Conservation (phyloP, 2,113 vertebrate species). For the Axis porcinus region DNA sequence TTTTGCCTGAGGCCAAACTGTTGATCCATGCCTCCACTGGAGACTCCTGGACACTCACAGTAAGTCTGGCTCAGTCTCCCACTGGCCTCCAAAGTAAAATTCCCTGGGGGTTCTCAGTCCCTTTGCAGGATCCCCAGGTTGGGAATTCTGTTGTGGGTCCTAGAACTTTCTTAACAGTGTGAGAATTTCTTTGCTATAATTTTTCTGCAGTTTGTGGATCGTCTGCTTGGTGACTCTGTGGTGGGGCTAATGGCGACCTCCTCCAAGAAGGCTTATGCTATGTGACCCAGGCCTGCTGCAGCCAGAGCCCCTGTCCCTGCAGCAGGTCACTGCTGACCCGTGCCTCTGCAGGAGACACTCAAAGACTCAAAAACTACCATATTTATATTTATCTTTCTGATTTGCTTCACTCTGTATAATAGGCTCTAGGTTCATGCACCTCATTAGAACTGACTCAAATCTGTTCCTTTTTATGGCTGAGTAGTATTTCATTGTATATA, state of each 20-base stretch:
- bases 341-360: neutral
- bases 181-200: neutral
- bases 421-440: neutral
- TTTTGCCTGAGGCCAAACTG: neutral
- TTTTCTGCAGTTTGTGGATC: neutral
- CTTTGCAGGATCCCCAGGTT: neutral
- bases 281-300: neutral
- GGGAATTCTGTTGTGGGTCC: neutral
- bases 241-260: neutral
- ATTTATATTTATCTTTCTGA: neutral
- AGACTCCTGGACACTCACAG: neutral
- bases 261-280: neutral
- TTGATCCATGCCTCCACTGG: neutral
- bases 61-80: neutral
- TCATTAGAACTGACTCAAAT: neutral
- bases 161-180: neutral
- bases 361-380: neutral
- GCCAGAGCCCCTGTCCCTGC: neutral
- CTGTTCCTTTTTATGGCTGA: neutral
- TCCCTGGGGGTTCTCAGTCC: neutral
- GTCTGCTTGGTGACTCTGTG: rapidly evolving
- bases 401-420: neutral
- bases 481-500: neutral
- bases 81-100: neutral
- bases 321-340: neutral